A percentile compares a stretch with the other conserved stretches of the same genome.
Conservation (phyloP, 2,888 invertebrate genomes). For the Lycophotia porphyrea region DNA sequence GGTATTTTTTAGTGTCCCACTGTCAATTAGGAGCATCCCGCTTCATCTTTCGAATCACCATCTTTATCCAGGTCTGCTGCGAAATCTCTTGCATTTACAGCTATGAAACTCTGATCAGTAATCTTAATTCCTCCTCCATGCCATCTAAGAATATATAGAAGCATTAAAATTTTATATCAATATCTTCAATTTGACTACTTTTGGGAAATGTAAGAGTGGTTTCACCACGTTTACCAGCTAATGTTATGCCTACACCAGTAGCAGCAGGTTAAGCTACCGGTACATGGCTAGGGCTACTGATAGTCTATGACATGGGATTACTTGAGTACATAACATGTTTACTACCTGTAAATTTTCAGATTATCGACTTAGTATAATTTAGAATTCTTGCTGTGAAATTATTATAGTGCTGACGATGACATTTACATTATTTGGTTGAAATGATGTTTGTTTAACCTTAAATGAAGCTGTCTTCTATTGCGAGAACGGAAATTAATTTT, state of each 20-base stretch:
- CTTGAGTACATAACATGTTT: slow-evolving; percentile 38
- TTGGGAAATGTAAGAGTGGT: slow-evolving; percentile 15
- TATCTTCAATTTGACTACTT: slow-evolving; percentile 32
- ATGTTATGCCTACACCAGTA: slow-evolving; percentile 35
- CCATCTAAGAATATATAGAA: neutral
- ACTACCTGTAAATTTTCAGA: slow-evolving; percentile 51
- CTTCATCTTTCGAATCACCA: neutral
- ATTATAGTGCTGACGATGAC: neutral
- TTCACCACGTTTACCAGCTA: slow-evolving; percentile 21
- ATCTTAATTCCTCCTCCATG: neutral
- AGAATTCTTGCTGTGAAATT: slow-evolving; percentile 34
- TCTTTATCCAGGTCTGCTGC: neutral
- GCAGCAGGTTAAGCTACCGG: slow-evolving; percentile 37
- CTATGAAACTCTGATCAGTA: neutral
- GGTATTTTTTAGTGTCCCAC: neutral
- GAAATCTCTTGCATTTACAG: neutral
- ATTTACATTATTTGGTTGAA: slow-evolving; percentile 19
- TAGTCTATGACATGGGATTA: slow-evolving; percentile 59
- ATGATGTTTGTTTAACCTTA: neutral
- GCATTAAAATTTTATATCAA: slow-evolving; percentile 18
- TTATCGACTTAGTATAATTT: slow-evolving; percentile 39
- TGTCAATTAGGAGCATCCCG: neutral
- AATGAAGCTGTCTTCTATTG: neutral
- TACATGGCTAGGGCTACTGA: slow-evolving; percentile 13
- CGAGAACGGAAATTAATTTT: neutral